Evolutionary conservation across 2,797 vertebrate species (phyloP).

Genomic region (Hipposideros larvatus): DNA sequence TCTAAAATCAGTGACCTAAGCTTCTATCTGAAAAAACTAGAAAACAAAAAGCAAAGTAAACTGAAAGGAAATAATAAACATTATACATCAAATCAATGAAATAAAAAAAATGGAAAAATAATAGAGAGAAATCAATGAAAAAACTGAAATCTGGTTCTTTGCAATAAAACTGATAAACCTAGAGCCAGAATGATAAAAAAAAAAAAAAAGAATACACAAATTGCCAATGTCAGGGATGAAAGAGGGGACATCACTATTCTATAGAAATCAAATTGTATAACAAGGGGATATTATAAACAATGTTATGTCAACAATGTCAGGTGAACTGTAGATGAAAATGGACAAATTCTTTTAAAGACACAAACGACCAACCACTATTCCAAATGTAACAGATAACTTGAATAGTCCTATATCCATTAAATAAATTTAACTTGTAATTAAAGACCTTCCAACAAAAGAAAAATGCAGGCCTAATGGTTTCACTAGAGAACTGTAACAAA

Average conservation of each 20-base stretch:
- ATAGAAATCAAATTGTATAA: neutral
- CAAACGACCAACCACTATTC: neutral
- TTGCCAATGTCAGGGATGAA: neutral
- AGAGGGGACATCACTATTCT: neutral
- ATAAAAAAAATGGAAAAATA: slow-evolving; percentile 33
- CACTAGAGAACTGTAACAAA: slow-evolving; percentile 14
- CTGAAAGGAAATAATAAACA: neutral
- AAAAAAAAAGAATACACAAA: neutral
- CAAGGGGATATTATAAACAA: neutral
- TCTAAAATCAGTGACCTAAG: neutral
- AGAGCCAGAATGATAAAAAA: neutral
- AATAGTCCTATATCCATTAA: neutral
- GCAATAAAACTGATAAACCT: neutral
- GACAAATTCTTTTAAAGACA: slow-evolving; percentile 29
- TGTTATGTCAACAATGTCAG: neutral
- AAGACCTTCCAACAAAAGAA: slow-evolving; percentile 17
- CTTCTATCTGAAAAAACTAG: neutral
- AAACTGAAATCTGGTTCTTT: slow-evolving; percentile 40
- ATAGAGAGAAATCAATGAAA: neutral
- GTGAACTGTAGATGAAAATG: neutral
- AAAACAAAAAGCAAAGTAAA: neutral
- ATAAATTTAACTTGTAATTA: slow-evolving; percentile 29
- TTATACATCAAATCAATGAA: neutral
- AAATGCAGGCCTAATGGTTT: neutral
- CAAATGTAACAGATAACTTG: neutral